Base-by-base conservation (phyloP, 2,113 vertebrate species). In the Recurvirostra avosetta region DNA sequence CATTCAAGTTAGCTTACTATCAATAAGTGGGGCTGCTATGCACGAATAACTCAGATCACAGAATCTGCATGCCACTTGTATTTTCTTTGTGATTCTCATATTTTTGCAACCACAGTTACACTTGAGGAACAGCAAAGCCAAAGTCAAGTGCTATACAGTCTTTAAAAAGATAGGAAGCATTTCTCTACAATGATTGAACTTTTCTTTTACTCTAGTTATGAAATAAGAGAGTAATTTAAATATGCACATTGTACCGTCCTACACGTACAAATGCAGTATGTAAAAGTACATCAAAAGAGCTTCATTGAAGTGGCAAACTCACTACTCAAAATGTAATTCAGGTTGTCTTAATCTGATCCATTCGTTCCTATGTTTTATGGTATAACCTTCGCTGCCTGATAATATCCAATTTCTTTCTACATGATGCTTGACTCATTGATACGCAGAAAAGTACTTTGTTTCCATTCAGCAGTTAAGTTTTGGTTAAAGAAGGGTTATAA, bases 201-300 rank as follows among this genome's bases (percentile, higher is more conserved):
- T 75, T 85, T 88, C 15, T 16, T 78, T 71, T 78, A 56, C 25
- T 47, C 30, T 38, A 67, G 30, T 23, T 74, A 45, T 52, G 81
- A 91, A 89, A 67, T 61, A 65, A 56, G 34, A 40, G 12, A 45
- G 13, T 74, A 66, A 58, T 67, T 62, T 87, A 67, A 90, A 53
- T 70, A 75, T 75, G 40, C 23, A 63, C 0, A 0, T 73, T 56
- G 7, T 49, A 45, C 65, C 3, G 1, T 43, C 38, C 56, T 66
- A 62, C 32, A 26, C 0, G 4, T 56, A 52, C 23, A 75, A 88
- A 78, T 14, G 21, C 4, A 13, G 8, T 17, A 61, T 3, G 5
- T 41, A 61, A 85, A 86, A 94, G 3, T 15, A 56, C 34, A 52
- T 56, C 27, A 67, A 30, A 81, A 74, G 15, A 41, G 9, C 19